Evolutionary conservation across 2,797 vertebrate genomes (phyloP).

Genomic region (Aphelocoma californica): DNA sequence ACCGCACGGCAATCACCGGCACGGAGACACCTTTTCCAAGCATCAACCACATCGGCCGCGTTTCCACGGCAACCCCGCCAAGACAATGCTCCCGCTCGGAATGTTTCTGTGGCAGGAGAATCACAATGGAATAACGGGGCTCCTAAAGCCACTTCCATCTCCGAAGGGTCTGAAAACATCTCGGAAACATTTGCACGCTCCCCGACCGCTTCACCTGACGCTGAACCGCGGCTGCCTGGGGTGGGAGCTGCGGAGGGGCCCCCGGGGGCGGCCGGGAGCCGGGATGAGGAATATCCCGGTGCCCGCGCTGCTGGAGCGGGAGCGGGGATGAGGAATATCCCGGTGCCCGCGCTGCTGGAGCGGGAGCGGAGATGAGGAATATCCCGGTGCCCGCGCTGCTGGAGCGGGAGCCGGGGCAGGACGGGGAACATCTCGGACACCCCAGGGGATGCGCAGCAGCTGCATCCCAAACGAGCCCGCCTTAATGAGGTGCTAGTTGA

Average conservation of each 20-base stretch:
- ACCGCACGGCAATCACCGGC: neutral
- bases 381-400: neutral
- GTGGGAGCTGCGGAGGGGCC: neutral
- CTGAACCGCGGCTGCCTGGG: neutral
- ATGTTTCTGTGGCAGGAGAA: neutral
- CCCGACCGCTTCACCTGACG: neutral
- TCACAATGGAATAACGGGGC: no score
- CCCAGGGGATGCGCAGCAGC: slow-evolving; percentile 19
- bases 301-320: neutral
- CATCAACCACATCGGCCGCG: neutral
- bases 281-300: neutral
- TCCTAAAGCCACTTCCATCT: neutral
- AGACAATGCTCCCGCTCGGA: neutral
- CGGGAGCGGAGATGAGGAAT: neutral
- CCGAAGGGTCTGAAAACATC: neutral
- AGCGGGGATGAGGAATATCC: neutral
- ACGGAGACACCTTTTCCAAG: rapidly evolving
- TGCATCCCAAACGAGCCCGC: slow-evolving; percentile 19
- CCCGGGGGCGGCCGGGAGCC: neutral
- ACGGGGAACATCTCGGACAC: neutral
- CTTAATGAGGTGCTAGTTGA: neutral
- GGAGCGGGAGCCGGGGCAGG: neutral
- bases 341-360: neutral
- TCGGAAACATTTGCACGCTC: neutral
- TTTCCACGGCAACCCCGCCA: neutral